Evolutionary conservation across 2,888 invertebrate species (phyloP), one percentile per base, ranked within the genome.

Genomic region (Anoncus sp.): DNA sequence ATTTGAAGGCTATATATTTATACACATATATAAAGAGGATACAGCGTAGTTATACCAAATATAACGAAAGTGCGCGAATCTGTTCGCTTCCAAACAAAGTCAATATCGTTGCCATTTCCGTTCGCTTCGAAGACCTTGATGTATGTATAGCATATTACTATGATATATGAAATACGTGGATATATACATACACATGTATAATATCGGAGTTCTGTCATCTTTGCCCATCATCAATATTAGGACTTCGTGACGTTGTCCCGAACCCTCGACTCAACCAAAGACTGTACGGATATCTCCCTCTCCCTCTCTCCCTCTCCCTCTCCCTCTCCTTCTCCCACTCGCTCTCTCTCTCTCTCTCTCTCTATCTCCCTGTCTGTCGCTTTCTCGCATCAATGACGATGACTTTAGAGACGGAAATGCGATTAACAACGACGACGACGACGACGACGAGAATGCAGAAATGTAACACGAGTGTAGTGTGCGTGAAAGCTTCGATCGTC

Each of bases 51-150:
- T 55, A 57, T 43, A 57, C n/a, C 16, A 31, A 69, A 59, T 55
- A 57, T 53, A 47, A 45, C 22, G 38, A 63, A 24, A 71, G 66
- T 47, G 43, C 59, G 60, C 35, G 71, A 71, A 71, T 45, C 59
- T 24, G 51, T 65, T 38, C 24, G 51, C 35, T 60, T 71, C 47
- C 40, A 43, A 77, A 63, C 67, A 63, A 72, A 73, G 77, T 77
- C 77, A 63, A 73, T 69, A 69, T 67, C 73, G 53, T 47, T 59
- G 45, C 47, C 40, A 66, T 59, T 63, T 66, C 47, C 38, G 55
- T 67, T 47, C 31, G 62, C 60, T n/a, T 62, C 43, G 31, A 22
- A 51, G 12, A 65, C n/a, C 24, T n/a, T 18, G 16, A 31, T 38
- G 31, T 57, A 59, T 47, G 31, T 20, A 47, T 57, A 59, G 59